These are phyloP conservation scores for Rhagoletis zephyria DNA, from an alignment of 1,140 invertebrate species.

Conservation along the genomic window DNA sequence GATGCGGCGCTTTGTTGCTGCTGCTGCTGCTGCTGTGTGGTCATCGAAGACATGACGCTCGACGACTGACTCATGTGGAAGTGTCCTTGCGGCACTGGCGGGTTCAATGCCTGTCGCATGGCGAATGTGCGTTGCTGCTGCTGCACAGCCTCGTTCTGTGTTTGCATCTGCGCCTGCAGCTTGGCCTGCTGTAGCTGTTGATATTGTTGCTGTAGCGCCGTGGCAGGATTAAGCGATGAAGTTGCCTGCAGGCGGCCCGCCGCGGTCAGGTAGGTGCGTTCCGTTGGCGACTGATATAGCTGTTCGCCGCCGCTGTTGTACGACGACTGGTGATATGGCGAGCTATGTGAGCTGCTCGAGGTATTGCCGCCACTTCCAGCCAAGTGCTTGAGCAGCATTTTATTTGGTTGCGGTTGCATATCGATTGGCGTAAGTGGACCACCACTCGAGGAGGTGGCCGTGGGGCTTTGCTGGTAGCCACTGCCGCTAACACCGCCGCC, in stretches of 20 bases:
- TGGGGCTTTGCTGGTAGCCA: conserved; percentile 68
- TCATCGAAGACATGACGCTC: conserved; percentile 67
- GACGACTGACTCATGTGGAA: conserved; percentile 71
- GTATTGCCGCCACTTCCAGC: conserved; percentile 57
- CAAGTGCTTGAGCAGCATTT: conserved; percentile 63
- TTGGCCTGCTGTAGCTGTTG: conserved; percentile 78
- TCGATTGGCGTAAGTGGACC: conserved; percentile 68
- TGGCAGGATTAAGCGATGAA: conserved; percentile 71
- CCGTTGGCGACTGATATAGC: conserved; percentile 69
- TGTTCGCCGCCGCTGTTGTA: conserved; percentile 65
- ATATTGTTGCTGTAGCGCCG: conserved; percentile 75
- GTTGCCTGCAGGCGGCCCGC: conserved; percentile 65
- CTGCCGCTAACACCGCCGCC: conserved; percentile 65
- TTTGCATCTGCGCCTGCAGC: conserved; percentile 77
- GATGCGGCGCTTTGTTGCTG: conserved; percentile 46
- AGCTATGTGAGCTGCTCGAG: conserved; percentile 68
- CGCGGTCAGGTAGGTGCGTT: conserved; percentile 72
- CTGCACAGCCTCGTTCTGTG: conserved; percentile 77
- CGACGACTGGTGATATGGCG: conserved; percentile 70
- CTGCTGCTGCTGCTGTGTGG: conserved; percentile 64
- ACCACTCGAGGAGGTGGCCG: conserved; percentile 65
- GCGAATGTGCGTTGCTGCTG: conserved; percentile 78
- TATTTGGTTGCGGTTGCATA: conserved; percentile 69
- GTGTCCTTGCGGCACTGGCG: conserved; percentile 67
- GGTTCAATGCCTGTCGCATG: conserved; percentile 75